Evolutionary conservation across 2,113 vertebrate genomes (phyloP).

Genomic region (Ptilorrhoa leucosticta): DNA sequence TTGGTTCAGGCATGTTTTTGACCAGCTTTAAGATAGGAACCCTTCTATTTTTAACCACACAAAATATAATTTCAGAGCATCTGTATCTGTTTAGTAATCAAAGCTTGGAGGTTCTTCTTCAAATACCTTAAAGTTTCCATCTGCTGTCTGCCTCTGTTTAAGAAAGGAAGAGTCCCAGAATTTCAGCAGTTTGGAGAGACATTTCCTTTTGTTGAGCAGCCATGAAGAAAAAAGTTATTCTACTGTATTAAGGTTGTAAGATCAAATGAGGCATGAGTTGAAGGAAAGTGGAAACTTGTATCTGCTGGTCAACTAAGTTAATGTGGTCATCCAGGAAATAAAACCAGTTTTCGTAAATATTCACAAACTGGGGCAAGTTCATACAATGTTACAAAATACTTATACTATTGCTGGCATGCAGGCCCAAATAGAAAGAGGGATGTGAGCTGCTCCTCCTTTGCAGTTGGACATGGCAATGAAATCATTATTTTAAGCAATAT

Average conservation of each 20-base stretch:
- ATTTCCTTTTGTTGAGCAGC: not conserved
- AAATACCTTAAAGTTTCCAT: not conserved
- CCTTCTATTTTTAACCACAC: not conserved
- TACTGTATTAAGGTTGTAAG: not conserved
- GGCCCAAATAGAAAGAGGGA: not conserved
- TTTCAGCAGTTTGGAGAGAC: not conserved
- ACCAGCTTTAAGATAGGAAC: not conserved
- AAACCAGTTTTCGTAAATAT: not conserved
- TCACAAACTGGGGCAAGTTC: not conserved
- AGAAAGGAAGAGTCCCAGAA: not conserved
- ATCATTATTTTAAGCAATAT: not conserved
- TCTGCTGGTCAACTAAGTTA: not conserved
- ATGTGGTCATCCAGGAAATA: not conserved
- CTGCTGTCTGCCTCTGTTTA: not conserved
- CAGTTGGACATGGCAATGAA: not conserved
- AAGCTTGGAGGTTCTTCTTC: not conserved
- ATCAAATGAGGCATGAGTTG: not conserved
- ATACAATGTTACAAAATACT: not conserved
- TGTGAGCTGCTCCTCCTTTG: not conserved
- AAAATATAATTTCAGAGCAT: not conserved
- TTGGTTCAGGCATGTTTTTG: not conserved
- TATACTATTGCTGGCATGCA: not conserved
- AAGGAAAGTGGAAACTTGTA: not conserved
- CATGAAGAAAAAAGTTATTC: not conserved
- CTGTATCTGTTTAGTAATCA: slow-evolving; percentile 7